Base-by-base conservation (phyloP, 2,113 vertebrate genomes). In the Engraulis encrasicolus region DNA sequence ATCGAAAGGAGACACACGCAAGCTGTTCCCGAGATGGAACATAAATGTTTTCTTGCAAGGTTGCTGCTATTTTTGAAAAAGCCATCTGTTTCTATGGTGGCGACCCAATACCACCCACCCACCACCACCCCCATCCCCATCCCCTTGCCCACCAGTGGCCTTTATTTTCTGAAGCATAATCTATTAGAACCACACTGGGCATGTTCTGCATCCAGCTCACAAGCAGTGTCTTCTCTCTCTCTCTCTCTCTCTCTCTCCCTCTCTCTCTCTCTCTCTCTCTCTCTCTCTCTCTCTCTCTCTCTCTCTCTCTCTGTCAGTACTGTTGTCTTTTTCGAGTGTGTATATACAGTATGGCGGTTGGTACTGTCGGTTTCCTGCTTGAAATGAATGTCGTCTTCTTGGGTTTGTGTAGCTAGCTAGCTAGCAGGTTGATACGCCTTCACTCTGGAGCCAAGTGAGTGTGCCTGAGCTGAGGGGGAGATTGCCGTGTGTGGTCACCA, bases 41-140 rank as follows among this genome's bases (percentile, higher is more conserved):
- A 81, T 78, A 82, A 85, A 77, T 82, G 81, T 87, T 89, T 86
- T 87, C 82, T 78, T 52, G 80, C 40, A 81, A 71, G 78, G 85
- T 81, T 89, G 81, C 84, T 82, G 84, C 83, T 82, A 86, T 87
- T 89, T 87, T 81, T 84, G 86, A 78, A 83, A 84, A 86, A 89
- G 79, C 86, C 86, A 89, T 87, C 84, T 87, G 88, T 89, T 89
- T 86, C 86, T 84, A 89, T 89, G 88, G 86, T 86, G 84, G 87
- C 83, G 79, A 83, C 84, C 88, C 84, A 82, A 50, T 74, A 78
- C 78, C 88, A 86, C 84, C 77, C 54, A 80, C 78, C 78, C 58
- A 85, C 58, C 58, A n/a, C 52, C 58, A 27, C n/a, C 58, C 58
- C 58, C 58, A 27, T 27, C n/a, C n/a, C n/a, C n/a, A n/a, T n/a